Evolutionary conservation across 2,797 vertebrate species (phyloP).

Genomic region (Epinephelus awoara): DNA sequence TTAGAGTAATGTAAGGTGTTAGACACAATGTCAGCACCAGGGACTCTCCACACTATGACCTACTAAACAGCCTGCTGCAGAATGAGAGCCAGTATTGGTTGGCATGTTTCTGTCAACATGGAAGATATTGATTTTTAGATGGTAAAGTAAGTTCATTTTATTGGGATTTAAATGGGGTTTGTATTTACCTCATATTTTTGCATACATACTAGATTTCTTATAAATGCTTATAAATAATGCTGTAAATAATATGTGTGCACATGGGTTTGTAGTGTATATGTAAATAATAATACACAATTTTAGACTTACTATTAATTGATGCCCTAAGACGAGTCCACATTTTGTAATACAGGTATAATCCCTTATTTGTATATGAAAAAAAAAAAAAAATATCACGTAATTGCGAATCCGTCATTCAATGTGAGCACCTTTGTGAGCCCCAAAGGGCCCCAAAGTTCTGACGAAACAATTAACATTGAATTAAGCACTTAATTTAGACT

Average conservation of each 20-base stretch:
- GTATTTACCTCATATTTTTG: constrained; percentile 2
- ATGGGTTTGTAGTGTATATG: too few relatives aligned
- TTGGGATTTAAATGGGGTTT: constrained; percentile 8
- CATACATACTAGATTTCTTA: not conserved
- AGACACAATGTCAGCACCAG: not conserved
- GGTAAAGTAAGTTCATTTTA: constrained; percentile 19
- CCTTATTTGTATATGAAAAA: not conserved
- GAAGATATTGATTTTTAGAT: constrained; percentile 35
- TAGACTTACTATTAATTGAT: not conserved
- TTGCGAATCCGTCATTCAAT: not conserved
- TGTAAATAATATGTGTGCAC: too few relatives aligned
- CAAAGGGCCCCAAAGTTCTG: not conserved
- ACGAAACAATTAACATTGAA: not conserved
- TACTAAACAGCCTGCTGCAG: constrained; percentile 17
- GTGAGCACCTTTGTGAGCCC: not conserved
- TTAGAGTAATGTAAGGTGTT: not conserved
- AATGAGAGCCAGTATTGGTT: constrained; percentile 8
- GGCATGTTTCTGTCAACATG: constrained; percentile 2
- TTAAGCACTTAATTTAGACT: not conserved
- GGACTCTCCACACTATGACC: constrained; percentile 4
- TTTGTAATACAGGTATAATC: not conserved
- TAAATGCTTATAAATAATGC: not conserved
- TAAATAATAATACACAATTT: too few relatives aligned
- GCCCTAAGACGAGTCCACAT: not conserved
- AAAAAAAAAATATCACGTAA: not conserved